A percentile compares a stretch with the other conserved stretches of the same genome.
phyloP scores from a whole-genome alignment of 2,888 invertebrate genomes.

The Himalopsyche kuldschensis region DNA sequence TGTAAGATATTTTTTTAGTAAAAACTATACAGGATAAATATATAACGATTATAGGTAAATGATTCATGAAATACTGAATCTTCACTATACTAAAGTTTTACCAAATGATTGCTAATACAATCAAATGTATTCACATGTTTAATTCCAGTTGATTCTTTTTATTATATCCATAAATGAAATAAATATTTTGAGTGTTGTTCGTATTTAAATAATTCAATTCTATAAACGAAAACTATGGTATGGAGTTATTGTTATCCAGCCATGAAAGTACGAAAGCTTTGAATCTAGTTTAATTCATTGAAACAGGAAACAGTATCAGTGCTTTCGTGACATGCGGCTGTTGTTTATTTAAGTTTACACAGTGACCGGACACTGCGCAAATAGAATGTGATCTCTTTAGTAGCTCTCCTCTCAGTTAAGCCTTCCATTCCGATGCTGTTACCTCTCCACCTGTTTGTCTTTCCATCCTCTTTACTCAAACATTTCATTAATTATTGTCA shows the following conservation, averaged over 20 bases:
- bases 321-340: background rate
- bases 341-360: background rate
- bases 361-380: slow-evolving; percentile 12
- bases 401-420: background rate
- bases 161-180: too few relatives aligned
- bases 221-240: too few relatives aligned
- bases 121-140: too few relatives aligned
- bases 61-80: too few relatives aligned
- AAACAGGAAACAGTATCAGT: background rate
- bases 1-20: too few relatives aligned
- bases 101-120: too few relatives aligned
- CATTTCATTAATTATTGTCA: slow-evolving; percentile 25
- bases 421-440: background rate
- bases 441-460: slow-evolving; percentile 3
- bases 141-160: too few relatives aligned
- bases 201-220: too few relatives aligned
- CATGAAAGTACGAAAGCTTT: background rate
- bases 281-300: background rate
- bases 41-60: too few relatives aligned
- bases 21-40: too few relatives aligned
- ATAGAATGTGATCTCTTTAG: background rate
- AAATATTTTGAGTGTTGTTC: too few relatives aligned
- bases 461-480: slow-evolving; percentile 4
- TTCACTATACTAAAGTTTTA: too few relatives aligned
- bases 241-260: background rate